Base-by-base conservation (phyloP, 2,888 invertebrate genomes). In the Mythimna pallens region DNA sequence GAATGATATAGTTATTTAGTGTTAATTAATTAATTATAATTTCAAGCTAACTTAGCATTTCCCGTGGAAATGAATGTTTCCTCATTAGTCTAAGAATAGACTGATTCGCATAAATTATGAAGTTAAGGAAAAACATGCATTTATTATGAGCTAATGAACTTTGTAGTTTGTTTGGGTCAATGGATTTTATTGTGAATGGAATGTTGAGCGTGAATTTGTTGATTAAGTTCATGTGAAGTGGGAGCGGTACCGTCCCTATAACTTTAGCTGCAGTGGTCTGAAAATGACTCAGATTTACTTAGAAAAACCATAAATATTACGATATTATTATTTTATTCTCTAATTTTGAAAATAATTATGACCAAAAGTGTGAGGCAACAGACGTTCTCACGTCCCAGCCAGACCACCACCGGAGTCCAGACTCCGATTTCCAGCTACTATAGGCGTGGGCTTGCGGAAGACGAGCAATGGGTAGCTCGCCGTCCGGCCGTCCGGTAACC, bases 61-160 rank as follows among this genome's bases (percentile, higher is more conserved):
- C 55, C 20, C 25, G 17, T 12, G 20, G n/a, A 70, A 67, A 8
- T 65, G 3, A 1, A 34, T 54, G 36, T 64, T 77, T 73, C 73
- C 73, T 77, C 5, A n/a, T 47, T 57, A 34, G 3, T 40, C 20
- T 69, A 20, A 66, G 63, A 64, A 43, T 70, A 64, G 9, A 59
- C 14, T 66, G 54, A 76, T 52, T 72, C 58, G 61, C 14, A 3
- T 25, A 14, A 43, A 3, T 17, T 25, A 9, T 3, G 10, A 34
- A 30, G 43, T 59, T 36, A 61, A 80, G 78, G 78, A 78, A 70
- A 78, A 75, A 3, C 5, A 36, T 54, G 10, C 5, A 8, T 25
- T 30, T 25, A 54, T 34, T 25, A 47, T 66, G 30, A n/a, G n/a
- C 8, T 10, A 47, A 47, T 61, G 47, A 22, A 69, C 25, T 66